Base-by-base conservation (phyloP, 2,797 vertebrate genomes). In the Triplophysa bombifrons region DNA sequence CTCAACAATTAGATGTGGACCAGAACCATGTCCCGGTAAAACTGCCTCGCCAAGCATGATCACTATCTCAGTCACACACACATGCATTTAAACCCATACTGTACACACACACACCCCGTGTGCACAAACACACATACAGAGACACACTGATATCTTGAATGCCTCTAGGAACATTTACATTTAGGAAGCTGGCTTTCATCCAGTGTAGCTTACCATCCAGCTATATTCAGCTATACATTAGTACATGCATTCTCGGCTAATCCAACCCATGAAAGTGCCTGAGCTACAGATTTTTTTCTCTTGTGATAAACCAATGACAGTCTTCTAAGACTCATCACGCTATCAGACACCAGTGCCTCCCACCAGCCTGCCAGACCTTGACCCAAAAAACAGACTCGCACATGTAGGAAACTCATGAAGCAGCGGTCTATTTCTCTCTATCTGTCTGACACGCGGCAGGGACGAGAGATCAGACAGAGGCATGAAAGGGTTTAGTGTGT, bases 371-470 rank as follows among this genome's bases (percentile, higher is more conserved):
- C 86, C 73, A 88, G 90, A 90, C 91, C 86, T 85, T 92, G 91
- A 92, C 91, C 90, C 90, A 93, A 90, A 92, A 63, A 92, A 90
- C 85, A 79, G 82, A 84, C 86, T 88, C 85, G 83, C 80, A 85
- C 80, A 88, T 84, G 81, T 85, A 86, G 87, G 87, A 92, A 92
- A 91, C 89, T 92, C 87, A 91, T 91, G 90, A 90, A 86, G 87
- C 82, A 83, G 86, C 82, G 81, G 53, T n/a, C 22, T 22, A 7
- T 67, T 16, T 65, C 61, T 64, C 27, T 64, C 86, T 80, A 85
- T 84, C 84, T 80, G 83, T 73, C 38, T 55, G n/a, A 81, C 70
- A 65, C 86, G 86, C 84, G 87, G 85, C 86, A 84, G 89, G 87
- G 86, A 87, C 84, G 81, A 74, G 86, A 91, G 91, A 93, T 92